These are phyloP conservation scores for Heliconius hortense DNA, from an alignment of 2,888 invertebrate species.

Conservation along the genomic window DNA sequence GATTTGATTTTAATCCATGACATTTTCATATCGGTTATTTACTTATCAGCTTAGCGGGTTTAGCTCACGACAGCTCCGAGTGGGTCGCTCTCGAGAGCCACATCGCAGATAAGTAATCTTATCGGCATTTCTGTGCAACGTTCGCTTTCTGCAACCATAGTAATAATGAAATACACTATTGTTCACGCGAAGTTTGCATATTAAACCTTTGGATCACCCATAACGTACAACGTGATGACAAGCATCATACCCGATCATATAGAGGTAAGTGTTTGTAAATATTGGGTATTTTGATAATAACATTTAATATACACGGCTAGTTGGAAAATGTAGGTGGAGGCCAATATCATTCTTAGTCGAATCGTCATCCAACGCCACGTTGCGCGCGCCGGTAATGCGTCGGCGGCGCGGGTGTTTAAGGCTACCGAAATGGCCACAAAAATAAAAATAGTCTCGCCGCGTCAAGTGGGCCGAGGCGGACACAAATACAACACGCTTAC, in stretches of 20 bases:
- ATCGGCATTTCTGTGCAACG: slow-evolving; percentile 57
- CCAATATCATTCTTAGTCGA: neutral
- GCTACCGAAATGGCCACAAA: slow-evolving; percentile 68
- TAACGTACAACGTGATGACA: too few species aligned
- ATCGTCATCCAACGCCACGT: neutral
- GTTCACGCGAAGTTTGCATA: slow-evolving; percentile 45
- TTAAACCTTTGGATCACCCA: too few species aligned
- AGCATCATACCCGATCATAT: too few species aligned
- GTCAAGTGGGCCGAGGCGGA: slow-evolving; percentile 66
- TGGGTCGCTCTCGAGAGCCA: slow-evolving; percentile 33
- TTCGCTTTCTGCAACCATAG: slow-evolving; percentile 57
- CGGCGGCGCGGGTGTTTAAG: slow-evolving; percentile 43
- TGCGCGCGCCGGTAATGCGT: neutral
- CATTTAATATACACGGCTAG: too few species aligned
- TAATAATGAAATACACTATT: slow-evolving; percentile 65
- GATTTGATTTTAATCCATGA: neutral
- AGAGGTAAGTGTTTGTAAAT: too few species aligned
- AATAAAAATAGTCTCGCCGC: slow-evolving; percentile 64
- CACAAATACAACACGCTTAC: slow-evolving; percentile 55
- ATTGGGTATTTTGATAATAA: too few species aligned
- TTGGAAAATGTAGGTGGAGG: neutral
- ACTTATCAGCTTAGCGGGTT: slow-evolving; percentile 1
- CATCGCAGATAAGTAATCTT: slow-evolving; percentile 59
- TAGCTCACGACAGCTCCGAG: slow-evolving; percentile 27
- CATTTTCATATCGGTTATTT: neutral